Base-by-base conservation (phyloP, 1,140 invertebrate genomes). In the Plutomurus gul region DNA sequence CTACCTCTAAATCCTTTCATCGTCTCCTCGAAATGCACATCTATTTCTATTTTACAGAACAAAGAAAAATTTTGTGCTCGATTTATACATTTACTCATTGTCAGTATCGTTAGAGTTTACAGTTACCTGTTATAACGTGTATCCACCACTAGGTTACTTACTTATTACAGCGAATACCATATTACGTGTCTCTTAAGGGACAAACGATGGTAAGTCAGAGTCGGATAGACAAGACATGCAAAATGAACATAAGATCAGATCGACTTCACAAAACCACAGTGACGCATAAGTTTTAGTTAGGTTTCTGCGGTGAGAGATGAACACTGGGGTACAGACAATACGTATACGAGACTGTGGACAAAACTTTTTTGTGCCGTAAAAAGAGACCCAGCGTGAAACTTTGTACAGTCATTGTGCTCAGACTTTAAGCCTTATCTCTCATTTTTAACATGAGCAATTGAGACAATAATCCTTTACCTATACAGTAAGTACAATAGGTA, bases 381-480 rank as follows among this genome's bases (percentile, higher is more conserved):
- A 65, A 65, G 56, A 65, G 56, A 30, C 56, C 36, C 56, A 65
- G 56, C 56, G 56, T 65, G 56, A 65, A 65, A 65, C 56, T 65
- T 65, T 65, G 56, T 65, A 65, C 56, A 65, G 56, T 65, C 56
- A 65, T 65, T 65, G 56, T 65, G 56, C 56, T 65, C 27, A 65
- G 30, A 27, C 56, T 36, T 65, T 65, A 65, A 65, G 56, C 56
- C 56, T 33, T 65, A 65, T 65, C 30, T 65, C 56, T 36, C 30
- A 65, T 65, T 65, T 65, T 33, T 65, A 65, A 65, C 56, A 60
- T 60, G 51, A 60, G 56, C 27, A 27, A 33, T 36, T 65, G 27
- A 65, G 56, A 65, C 56, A 65, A n/a, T n/a, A n/a, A 33, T 65
- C 56, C 30, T 65, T 65, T 65, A 30, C 56, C 30, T 33, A 30